Evolutionary conservation across 2,888 invertebrate genomes (phyloP).

Genomic region (Tachina grossa): DNA sequence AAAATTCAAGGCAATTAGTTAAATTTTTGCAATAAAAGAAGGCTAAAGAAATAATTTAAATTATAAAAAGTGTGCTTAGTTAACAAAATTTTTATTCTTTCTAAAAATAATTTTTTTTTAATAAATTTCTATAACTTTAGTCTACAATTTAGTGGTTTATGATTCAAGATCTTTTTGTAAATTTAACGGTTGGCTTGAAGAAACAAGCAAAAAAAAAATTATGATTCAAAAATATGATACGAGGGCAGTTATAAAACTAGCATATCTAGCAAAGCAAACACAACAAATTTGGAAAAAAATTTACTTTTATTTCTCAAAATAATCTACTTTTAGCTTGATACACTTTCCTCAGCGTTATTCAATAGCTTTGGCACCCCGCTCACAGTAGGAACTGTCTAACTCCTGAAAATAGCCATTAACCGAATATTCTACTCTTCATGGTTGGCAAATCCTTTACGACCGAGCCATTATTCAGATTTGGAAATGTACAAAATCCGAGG

Average conservation of each 20-base stretch:
- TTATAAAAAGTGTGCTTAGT: not conserved
- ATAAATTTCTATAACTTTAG: not conserved
- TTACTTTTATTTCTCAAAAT: too few species aligned
- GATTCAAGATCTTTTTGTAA: constrained; percentile 24
- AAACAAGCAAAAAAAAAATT: constrained; percentile 17
- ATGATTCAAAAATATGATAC: not conserved
- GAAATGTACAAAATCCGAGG: too few species aligned
- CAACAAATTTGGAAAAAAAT: not conserved
- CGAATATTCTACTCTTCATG: too few species aligned
- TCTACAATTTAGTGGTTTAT: constrained; percentile 4
- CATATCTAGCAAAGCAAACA: not conserved
- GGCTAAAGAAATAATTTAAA: not conserved
- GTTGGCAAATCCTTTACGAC: too few species aligned
- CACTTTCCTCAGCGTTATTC: too few species aligned
- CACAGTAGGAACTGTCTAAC: too few species aligned
- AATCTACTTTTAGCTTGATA: not conserved
- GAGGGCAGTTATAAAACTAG: not conserved
- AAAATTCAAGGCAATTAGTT: too few species aligned
- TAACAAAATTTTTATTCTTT: constrained; percentile 18
- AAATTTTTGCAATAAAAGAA: not conserved
- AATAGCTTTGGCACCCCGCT: too few species aligned
- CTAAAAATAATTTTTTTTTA: not conserved
- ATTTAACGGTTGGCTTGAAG: constrained; percentile 51
- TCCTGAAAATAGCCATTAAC: too few species aligned
- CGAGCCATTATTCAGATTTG: too few species aligned